A percentile compares a stretch with the other conserved stretches of the same genome.
phyloP scores from a whole-genome alignment of 2,888 invertebrate genomes.

The Encarsia formosa region DNA sequence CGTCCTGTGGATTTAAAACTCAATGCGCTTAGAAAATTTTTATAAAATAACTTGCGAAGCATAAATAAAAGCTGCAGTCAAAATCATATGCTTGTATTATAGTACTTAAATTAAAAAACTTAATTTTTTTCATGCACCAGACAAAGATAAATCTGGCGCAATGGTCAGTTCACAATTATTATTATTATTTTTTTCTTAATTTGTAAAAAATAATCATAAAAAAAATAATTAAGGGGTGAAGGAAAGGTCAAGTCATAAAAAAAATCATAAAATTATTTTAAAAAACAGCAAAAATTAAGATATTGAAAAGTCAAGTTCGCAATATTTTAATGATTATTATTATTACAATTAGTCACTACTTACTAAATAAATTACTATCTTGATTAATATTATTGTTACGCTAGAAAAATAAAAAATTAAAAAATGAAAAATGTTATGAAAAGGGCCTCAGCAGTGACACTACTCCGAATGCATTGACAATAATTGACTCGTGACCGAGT shows the following conservation, averaged over 20 bases:
- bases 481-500: constrained; percentile 34
- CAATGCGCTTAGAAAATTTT: background rate
- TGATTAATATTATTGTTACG: constrained; percentile 17
- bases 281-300: no score
- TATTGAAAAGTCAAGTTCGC: no score
- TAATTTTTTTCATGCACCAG: no score
- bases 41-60: background rate
- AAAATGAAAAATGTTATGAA: constrained; percentile 16
- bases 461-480: constrained; percentile 50
- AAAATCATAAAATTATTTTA: no score
- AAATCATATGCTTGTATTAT: no score
- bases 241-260: no score
- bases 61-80: background rate
- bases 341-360: constrained; percentile 10
- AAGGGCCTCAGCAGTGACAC: constrained; percentile 38
- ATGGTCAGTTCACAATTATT: no score
- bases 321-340: constrained; percentile 17
- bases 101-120: no score
- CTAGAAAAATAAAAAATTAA: constrained; percentile 13
- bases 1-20: constrained; percentile 34
- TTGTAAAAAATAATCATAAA: no score
- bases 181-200: no score
- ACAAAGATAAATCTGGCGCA: no score
- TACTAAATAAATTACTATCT: constrained; percentile 18
- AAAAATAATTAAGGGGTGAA: no score